Percentiles rank a stretch among this genome's conserved stretches.
These are phyloP conservation scores for Palythoa caribaeorum DNA, from an alignment of 92 coral and sea anemone species.

Conservation along the genomic window DNA sequence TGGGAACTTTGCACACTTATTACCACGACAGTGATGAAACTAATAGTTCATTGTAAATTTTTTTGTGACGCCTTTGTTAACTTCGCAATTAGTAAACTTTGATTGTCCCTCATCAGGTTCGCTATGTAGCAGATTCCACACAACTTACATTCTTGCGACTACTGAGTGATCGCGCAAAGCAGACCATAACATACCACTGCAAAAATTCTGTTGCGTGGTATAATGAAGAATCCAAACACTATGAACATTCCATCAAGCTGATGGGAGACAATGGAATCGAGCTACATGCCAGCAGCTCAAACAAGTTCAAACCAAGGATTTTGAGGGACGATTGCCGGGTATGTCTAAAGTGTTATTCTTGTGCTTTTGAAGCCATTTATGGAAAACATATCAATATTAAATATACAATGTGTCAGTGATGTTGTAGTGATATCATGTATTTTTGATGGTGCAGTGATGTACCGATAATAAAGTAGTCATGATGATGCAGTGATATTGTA, in stretches of 20 bases:
- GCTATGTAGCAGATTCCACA: conserved; percentile 82
- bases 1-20: too few species aligned
- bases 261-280: conserved; percentile 92
- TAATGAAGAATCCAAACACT: conserved; percentile 60
- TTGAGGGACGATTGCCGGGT: conserved; percentile 89
- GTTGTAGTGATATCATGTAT: too few species aligned
- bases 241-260: conserved; percentile 79
- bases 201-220: conserved; percentile 94
- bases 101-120: conserved; percentile 59
- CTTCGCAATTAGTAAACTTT: neutral
- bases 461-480: too few species aligned
- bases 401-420: neutral
- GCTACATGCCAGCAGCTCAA: conserved; percentile 87
- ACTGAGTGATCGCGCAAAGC: conserved; percentile 89
- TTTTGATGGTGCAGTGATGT: too few species aligned
- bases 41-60: too few species aligned
- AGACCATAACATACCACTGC: conserved; percentile 92
- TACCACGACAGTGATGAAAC: too few species aligned
- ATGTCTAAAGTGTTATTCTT: conserved; percentile 25
- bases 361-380: neutral
- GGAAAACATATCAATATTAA: neutral
- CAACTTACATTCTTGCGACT: conserved; percentile 90
- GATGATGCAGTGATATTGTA: too few species aligned
- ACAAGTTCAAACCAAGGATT: conserved; percentile 87
- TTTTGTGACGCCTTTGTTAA: neutral